phyloP scores from a whole-genome alignment of 2,113 vertebrate species.

The Neotragus moschatus region DNA sequence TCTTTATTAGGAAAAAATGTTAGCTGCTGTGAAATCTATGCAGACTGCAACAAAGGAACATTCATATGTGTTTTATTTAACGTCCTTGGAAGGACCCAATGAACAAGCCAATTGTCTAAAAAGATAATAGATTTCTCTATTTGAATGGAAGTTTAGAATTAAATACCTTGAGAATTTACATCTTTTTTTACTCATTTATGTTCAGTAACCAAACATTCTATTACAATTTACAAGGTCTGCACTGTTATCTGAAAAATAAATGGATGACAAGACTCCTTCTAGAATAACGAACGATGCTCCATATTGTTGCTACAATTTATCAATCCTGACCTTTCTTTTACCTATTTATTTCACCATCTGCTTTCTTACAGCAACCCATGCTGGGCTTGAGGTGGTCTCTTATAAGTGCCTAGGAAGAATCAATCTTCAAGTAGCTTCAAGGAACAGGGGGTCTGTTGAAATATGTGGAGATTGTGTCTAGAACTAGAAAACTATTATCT shows the following conservation, averaged over 20 bases:
- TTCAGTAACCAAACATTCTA: slow-evolving; percentile 41
- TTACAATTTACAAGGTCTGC: slow-evolving; percentile 56
- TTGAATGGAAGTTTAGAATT: slow-evolving; percentile 61
- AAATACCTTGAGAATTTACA: slow-evolving; percentile 66
- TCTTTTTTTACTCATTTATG: slow-evolving; percentile 52
- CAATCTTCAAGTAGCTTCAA: not conserved
- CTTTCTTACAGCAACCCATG: not conserved
- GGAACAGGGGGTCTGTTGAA: not conserved
- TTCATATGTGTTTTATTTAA: slow-evolving; percentile 50
- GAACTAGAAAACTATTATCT: not conserved
- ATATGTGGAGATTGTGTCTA: not conserved
- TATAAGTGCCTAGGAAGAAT: not conserved
- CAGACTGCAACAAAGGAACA: slow-evolving; percentile 34
- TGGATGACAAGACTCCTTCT: not conserved
- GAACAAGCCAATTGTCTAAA: slow-evolving; percentile 58
- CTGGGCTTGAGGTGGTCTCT: not conserved
- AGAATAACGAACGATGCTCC: slow-evolving; percentile 33
- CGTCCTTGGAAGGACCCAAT: slow-evolving; percentile 49
- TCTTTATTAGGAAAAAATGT: slow-evolving; percentile 48
- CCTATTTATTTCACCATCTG: not conserved
- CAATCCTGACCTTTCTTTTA: not conserved
- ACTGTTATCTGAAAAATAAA: slow-evolving; percentile 46
- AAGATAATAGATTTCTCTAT: slow-evolving; percentile 58
- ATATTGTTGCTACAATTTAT: not conserved
- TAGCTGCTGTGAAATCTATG: slow-evolving; percentile 35